These are phyloP conservation scores for Hylaeus volcanicus DNA, from an alignment of 1,140 invertebrate genomes.

Conservation along the genomic window DNA sequence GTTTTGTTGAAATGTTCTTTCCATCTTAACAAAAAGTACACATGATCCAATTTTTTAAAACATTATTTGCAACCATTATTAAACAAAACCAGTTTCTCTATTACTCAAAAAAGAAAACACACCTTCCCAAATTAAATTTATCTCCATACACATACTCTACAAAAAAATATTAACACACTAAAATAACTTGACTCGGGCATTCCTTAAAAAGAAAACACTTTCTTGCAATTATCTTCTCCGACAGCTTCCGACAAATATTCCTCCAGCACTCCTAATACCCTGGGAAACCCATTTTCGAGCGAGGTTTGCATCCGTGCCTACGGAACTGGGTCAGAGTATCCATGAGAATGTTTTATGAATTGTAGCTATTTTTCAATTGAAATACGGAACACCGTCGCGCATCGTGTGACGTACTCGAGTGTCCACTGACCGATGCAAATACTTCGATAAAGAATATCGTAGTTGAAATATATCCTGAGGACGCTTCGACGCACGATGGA, in stretches of 20 bases:
- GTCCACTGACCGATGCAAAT: constrained; percentile 15
- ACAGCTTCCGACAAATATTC: constrained; percentile 25
- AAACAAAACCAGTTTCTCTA: too few species aligned
- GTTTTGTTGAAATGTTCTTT: too few species aligned
- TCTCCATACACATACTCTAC: too few species aligned
- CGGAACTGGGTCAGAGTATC: constrained; percentile 52
- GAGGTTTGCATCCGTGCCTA: constrained; percentile 5
- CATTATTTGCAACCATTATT: too few species aligned
- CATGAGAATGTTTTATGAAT: constrained; percentile 54
- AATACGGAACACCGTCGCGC: constrained; percentile 36
- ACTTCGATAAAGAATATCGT: constrained; percentile 46
- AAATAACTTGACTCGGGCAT: background rate
- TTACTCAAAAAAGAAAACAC: too few species aligned
- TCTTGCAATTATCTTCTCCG: constrained; percentile 22
- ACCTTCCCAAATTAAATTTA: too few species aligned
- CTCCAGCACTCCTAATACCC: constrained; percentile 19
- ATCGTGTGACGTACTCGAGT: constrained; percentile 19
- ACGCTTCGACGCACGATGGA: background rate
- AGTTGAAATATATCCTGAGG: background rate
- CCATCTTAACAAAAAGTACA: too few species aligned
- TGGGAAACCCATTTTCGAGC: constrained; percentile 39
- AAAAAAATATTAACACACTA: too few species aligned
- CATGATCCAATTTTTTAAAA: too few species aligned
- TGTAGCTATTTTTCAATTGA: constrained; percentile 60
- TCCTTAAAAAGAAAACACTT: background rate